phyloP scores from a whole-genome alignment of 1,140 invertebrate species.

The Berghia stephanieae region DNA sequence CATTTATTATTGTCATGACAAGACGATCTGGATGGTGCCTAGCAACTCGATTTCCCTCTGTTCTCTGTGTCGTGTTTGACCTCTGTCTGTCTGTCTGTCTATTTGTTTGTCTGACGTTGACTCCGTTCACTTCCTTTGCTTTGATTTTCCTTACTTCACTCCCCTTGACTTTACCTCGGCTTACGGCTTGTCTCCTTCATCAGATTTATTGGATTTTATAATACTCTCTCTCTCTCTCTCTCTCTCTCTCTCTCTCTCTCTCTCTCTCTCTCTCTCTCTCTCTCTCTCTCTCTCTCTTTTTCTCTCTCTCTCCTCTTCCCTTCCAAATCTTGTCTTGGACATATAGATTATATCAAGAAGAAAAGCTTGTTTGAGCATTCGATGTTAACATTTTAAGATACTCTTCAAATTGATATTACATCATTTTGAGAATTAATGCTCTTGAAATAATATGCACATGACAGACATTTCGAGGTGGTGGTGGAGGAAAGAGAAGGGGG shows the following conservation, averaged over 20 bases:
- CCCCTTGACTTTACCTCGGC: neutral
- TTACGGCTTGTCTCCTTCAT: neutral
- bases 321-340: too few species aligned
- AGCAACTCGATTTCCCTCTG: too few species aligned
- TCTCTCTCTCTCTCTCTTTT: neutral
- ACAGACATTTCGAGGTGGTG: neutral
- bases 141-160: neutral
- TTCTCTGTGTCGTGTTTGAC: neutral
- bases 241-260: conserved; percentile 1
- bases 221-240: neutral
- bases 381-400: too few species aligned
- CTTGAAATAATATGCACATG: neutral
- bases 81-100: neutral
- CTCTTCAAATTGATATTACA: neutral
- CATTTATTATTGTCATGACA: too few species aligned
- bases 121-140: neutral
- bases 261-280: too few species aligned
- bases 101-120: neutral
- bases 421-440: too few species aligned
- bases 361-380: too few species aligned
- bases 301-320: neutral
- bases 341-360: too few species aligned
- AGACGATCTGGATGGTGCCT: too few species aligned
- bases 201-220: neutral
- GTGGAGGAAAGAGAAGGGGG: neutral